A percentile compares a stretch with the other conserved stretches of the same genome.
Evolutionary conservation across 2,113 vertebrate species (phyloP).

Genomic region (Siniperca knerii): DNA sequence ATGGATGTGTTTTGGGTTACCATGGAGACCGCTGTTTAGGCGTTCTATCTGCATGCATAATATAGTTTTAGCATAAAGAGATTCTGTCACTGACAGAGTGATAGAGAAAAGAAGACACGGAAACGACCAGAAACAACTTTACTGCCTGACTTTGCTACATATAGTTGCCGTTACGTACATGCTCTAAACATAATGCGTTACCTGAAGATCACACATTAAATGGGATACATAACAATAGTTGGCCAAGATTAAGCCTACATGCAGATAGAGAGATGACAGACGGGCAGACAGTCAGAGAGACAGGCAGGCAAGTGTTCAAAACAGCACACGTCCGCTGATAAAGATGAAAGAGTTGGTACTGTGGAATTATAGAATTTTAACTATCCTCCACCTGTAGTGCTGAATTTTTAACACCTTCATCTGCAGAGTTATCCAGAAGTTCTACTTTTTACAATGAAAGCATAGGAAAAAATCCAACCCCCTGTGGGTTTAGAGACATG

Average conservation of each 20-base stretch:
- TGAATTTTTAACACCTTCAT: slow-evolving; percentile 64
- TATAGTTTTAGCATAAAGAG: slow-evolving; percentile 73
- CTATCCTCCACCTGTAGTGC: slow-evolving; percentile 63
- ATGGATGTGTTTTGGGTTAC: slow-evolving; percentile 80
- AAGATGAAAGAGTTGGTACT: slow-evolving; percentile 64
- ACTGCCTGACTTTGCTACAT: slow-evolving; percentile 23
- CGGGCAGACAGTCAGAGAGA: slow-evolving; percentile 8
- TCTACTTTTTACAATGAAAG: slow-evolving; percentile 57
- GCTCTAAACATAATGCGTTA: not conserved
- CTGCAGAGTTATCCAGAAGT: slow-evolving; percentile 60
- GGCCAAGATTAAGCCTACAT: slow-evolving; percentile 3
- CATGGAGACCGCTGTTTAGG: slow-evolving; percentile 76
- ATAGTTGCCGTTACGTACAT: not conserved
- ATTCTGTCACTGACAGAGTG: slow-evolving; percentile 62
- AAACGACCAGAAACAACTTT: slow-evolving; percentile 32
- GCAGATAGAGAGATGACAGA: slow-evolving; percentile 37
- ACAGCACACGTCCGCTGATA: slow-evolving; percentile 44
- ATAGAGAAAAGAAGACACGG: slow-evolving; percentile 36
- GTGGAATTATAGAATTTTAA: slow-evolving; percentile 66
- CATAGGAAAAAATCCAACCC: slow-evolving; percentile 29
- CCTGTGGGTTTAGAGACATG: slow-evolving; percentile 49
- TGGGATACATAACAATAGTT: not conserved
- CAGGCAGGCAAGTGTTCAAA: slow-evolving; percentile 38
- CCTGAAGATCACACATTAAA: not conserved
- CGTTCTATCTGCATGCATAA: slow-evolving; percentile 77